A percentile compares a stretch with the other conserved stretches of the same genome.
Evolutionary conservation across 2,113 vertebrate species (phyloP).

Genomic region (Aviceda subcristata): DNA sequence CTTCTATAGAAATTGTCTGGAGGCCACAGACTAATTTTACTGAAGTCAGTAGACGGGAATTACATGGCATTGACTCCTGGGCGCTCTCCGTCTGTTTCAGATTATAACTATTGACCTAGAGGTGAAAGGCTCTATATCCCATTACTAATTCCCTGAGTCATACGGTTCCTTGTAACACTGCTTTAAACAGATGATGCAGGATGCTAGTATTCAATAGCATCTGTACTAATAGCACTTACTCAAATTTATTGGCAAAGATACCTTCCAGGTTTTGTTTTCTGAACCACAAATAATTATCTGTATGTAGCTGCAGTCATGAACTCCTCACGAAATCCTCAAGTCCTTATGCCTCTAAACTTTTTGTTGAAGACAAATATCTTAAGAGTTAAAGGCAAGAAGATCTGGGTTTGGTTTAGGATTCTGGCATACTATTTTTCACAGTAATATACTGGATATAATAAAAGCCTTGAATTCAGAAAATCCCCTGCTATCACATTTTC

Average conservation of each 20-base stretch:
- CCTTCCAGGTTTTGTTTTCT: neutral
- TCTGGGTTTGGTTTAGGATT: neutral
- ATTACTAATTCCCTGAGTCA: slow-evolving; percentile 13
- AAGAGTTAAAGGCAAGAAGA: neutral
- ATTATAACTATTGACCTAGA: slow-evolving; percentile 18
- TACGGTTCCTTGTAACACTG: neutral
- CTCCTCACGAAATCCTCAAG: neutral
- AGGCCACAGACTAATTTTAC: neutral
- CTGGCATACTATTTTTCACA: neutral
- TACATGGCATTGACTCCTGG: neutral
- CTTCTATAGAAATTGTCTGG: neutral
- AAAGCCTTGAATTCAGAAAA: neutral
- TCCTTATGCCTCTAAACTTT: neutral
- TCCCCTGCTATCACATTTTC: neutral
- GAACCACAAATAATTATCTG: neutral
- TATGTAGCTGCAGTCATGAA: neutral
- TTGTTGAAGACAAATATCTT: neutral
- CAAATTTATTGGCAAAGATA: neutral
- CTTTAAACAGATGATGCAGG: slow-evolving; percentile 12
- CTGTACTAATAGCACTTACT: neutral
- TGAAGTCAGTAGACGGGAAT: neutral
- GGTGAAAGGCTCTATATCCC: slow-evolving; percentile 19
- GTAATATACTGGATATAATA: neutral
- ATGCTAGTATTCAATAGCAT: neutral
- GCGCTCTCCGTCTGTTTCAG: neutral